Evolutionary conservation across 1,140 invertebrate species (phyloP), one percentile per base, ranked within the genome.

Genomic region (Steinernema feltiae): DNA sequence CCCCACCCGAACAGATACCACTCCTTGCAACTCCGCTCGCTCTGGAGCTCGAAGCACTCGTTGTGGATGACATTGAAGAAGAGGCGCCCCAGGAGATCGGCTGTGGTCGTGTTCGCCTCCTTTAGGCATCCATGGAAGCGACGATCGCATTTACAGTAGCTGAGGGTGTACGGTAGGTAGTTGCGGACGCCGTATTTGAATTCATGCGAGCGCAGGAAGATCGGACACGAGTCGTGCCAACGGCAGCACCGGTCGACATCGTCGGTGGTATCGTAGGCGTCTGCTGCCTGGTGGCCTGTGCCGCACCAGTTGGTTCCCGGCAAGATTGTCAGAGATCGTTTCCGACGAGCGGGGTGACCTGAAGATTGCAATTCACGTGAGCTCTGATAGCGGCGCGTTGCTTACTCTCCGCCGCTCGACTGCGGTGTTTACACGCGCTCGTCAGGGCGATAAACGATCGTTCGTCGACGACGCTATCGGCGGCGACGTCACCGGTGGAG

Each of bases 11-110:
- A 93, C 91, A 92, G 93, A 1, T 91, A 91, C 15, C 91, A 88
- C 80, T 92, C 90, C 18, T 89, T 88, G 87, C 94, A 96, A 0
- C 91, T 88, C 77, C 91, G 90, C 76, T 92, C 90, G 0, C 90
- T 89, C 82, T 93, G 93, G 17, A 97, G 87, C 0, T 93, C 90
- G 87, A 97, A 97, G 84, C 94, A 97, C 82, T 94, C 92, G 0
- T 92, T 94, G 84, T 94, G 93, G 1, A 96, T 91, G 0, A 95
- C 89, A 86, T 96, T 94, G 89, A 97, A 97, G 88, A 94, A 97
- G 7, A 97, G 88, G 84, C 93, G 93, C 0, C 94, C 94, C 81
- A 97, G 93, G 76, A 95, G 90, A 83, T 94, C 93, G 0, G 93
- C 91, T 0, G 93, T 90, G 1, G 91, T 91, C 0, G 93, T 92